These are phyloP conservation scores for Drosophila grimshawi DNA, from an alignment of 1,140 invertebrate genomes.

Conservation along the genomic window DNA sequence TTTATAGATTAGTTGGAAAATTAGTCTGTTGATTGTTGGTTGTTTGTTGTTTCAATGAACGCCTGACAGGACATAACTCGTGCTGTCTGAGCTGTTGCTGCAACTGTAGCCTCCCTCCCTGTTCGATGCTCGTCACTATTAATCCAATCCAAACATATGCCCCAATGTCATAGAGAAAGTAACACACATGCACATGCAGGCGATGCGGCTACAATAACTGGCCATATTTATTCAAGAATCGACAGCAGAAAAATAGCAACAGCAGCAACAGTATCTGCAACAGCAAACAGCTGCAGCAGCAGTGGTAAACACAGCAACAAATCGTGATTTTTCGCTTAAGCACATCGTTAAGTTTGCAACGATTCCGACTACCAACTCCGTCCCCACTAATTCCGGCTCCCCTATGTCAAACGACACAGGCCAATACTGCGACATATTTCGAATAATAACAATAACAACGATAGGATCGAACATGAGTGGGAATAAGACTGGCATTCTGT, in stretches of 20 bases:
- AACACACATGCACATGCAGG: conserved; percentile 3
- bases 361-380: conserved; percentile 14
- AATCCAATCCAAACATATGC: background rate
- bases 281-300: conserved; percentile 35
- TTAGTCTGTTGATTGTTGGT: background rate
- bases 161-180: background rate
- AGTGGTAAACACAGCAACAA: conserved; percentile 53
- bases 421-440: background rate
- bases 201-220: conserved; percentile 38
- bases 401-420: too few relatives aligned
- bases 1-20: background rate
- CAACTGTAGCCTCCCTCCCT: background rate
- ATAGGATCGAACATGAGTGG: background rate
- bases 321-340: conserved; percentile 78
- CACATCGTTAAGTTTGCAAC: conserved; percentile 63
- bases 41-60: conserved; percentile 16
- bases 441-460: background rate
- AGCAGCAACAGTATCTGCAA: conserved; percentile 14
- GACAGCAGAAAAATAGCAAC: conserved; percentile 45
- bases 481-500: background rate
- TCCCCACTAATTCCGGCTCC: background rate
- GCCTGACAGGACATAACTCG: conserved; percentile 20
- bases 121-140: background rate
- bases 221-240: conserved; percentile 44
- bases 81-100: conserved; percentile 6